Base-by-base conservation (phyloP, 2,113 vertebrate genomes). In the Urocitellus parryii region DNA sequence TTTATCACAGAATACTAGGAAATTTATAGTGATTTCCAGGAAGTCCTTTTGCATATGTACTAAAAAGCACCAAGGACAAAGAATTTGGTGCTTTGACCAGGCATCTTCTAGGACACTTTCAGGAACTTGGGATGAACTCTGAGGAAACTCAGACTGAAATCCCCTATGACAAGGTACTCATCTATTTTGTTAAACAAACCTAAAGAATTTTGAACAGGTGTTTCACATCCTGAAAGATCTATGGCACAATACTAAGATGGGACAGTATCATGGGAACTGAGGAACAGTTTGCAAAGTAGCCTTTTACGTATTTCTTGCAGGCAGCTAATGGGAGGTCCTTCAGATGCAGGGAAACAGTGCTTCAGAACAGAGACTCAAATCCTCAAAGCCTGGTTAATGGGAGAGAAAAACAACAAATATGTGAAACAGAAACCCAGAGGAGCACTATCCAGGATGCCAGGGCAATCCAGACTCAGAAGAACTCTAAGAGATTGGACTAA, bases 371-470 rank as follows among this genome's bases (percentile, higher is more conserved):
- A 65, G 0, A 2, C 4, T 9, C 5, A 73, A 14, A 11, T 4
- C 4, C 53, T 68, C 29, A 77, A 56, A 51, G 51, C 67, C 16
- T n/a, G 58, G 4, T 37, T 11, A 51, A 58, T 9, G 32, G 27
- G 22, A 74, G 20, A 48, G 14, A 10, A 39, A 48, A 78, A 42
- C 53, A 65, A 17, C 25, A 42, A 56, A 56, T 5, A 34, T 16
- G 20, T 20, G 32, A 74, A 11, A 20, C 11, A 76, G 65, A 80
- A 80, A 58, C 29, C 48, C 76, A 32, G 14, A 39, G 51, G 29
- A 34, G 32, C 32, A 6, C 48, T n/a, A 42, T 12, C 2, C 4
- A 78, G n/a, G 8, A 42, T 4, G 20, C 12, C 6, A 0, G 20
- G 58, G 37, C 42, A 70, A 37, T 24, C 6, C 3, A 65, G 81